Evolutionary conservation across 35 echinoderm and acorn worm species (phyloP), one percentile per base, ranked within the genome.

Genomic region (Heliocidaris tuberculata): DNA sequence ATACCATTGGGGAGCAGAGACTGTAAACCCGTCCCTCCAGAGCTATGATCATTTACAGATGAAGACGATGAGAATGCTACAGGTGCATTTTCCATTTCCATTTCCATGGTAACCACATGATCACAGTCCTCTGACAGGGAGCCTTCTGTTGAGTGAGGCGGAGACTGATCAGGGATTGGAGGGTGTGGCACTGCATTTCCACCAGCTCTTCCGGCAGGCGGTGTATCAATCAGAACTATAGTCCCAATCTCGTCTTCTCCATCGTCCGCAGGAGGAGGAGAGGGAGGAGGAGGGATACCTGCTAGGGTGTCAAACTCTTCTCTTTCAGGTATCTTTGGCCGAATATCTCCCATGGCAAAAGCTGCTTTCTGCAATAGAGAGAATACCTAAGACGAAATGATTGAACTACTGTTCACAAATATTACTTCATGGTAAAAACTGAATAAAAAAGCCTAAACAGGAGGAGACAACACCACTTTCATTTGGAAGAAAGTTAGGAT

Each of bases 291-390:
- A 13, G 87, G 87, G 87, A 89, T 16, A 89, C 47, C 47, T 32
- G 35, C 31, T 2, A 89, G 31, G 31, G 47, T 24, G 35, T 89
- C 87, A 89, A 47, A 89, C 31, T 89, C 87, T 89, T 89, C 87
- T 48, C 17, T 89, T n/a, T 89, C 87, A 31, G 87, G 87, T 47
- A 48, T 48, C 47, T 42, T 89, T 15, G 87, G 87, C 2, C 47
- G 31, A 47, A 47, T 16, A 47, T 89, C 87, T 89, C 87, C 87
- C 87, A 89, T 89, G 31, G 87, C 47, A 32, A 47, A 13, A 17
- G 87, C 87, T 47, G 87, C 15, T 89, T 89, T 89, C 87, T 89
- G 87, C 87, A 78, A 27, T 78, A 24, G 7, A 78, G 65, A 78
- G 6, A 27, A 71, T 71, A 16, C 2, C 7, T 42, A 8, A 19